Conservation (phyloP, 2,797 vertebrate genomes). For the Lutjanus argentimaculatus region DNA sequence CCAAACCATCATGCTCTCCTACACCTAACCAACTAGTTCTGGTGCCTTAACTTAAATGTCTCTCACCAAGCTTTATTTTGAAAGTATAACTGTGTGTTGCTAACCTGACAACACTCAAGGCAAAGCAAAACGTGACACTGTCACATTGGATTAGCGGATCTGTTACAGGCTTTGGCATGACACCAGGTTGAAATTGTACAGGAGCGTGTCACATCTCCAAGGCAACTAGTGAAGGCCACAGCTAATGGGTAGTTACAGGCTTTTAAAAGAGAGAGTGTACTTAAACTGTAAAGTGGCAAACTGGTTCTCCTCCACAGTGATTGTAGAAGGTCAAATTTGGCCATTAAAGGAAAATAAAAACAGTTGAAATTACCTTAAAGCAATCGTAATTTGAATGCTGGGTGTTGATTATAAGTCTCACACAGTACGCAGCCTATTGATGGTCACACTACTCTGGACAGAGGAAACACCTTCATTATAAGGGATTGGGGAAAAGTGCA, state of each 20-base stretch:
- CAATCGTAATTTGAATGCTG: conserved; percentile 21
- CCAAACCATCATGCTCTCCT: too few relatives aligned
- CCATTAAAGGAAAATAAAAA: conserved; percentile 55
- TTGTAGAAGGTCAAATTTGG: conserved; percentile 30
- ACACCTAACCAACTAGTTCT: too few relatives aligned
- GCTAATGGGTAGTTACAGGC: conserved; percentile 24
- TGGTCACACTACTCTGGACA: conserved; percentile 11
- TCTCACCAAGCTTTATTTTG: too few relatives aligned
- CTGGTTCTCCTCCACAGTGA: not conserved
- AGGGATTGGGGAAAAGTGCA: not conserved
- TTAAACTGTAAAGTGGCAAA: conserved; percentile 7
- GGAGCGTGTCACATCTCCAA: conserved; percentile 20
- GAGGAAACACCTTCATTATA: not conserved
- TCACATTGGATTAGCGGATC: too few relatives aligned
- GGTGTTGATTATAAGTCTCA: conserved; percentile 28
- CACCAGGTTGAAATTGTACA: not conserved
- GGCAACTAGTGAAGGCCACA: conserved; percentile 31
- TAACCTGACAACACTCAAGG: too few relatives aligned
- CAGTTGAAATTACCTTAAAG: not conserved
- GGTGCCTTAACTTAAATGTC: too few relatives aligned
- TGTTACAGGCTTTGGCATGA: too few relatives aligned
- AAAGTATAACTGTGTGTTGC: too few relatives aligned
- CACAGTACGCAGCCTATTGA: conserved; percentile 11
- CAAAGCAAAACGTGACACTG: too few relatives aligned
- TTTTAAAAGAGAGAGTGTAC: conserved; percentile 23